Base-by-base conservation (phyloP, 2,113 vertebrate genomes). In the Antechinus flavipes region DNA sequence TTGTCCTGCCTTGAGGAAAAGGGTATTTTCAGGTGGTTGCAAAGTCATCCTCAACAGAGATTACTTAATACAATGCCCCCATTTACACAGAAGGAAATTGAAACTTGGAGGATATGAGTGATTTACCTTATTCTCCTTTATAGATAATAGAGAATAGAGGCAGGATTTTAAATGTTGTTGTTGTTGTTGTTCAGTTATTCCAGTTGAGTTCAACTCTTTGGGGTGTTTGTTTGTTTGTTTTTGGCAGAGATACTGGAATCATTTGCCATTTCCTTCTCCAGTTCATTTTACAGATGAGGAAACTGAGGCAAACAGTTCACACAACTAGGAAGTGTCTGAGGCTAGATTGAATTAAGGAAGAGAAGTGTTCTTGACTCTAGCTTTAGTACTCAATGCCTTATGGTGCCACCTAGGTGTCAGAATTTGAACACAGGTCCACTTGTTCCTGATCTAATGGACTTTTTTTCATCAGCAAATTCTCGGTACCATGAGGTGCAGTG, bases 1-100 rank as follows among this genome's bases (percentile, higher is more conserved):
- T 93, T 97, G 91, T 96, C 93, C 27, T 96, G 94, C 26, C 14
- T 35, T 11, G 56, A 49, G 42, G 35, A 84, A 84, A 93, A 76
- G 54, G 91, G 8, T 8, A 25, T 93, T 42, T 4, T 89, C 58
- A 97, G 89, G 90, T 93, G 56, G 30, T 90, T 94, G 25, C 25
- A 92, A 89, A 91, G 89, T 8, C 61, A n/a, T 49, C 94, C 16
- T 76, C 55, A 23, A 84, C 30, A 76, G 61, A 16, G 30, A 16
- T n/a, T 12, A n/a, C 1, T 30, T 35, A n/a, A 35, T n/a, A 12
- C 3, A 35, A 6, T 35, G 30, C 61, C 12, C 4, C n/a, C 61
- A 76, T 76, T n/a, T 76, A 76, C 14, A 76, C 30, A 76, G 35
- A n/a, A 76, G 61, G 35, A 76, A 76, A 76, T 10, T n/a, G 61